These are phyloP conservation scores for Eretmochelys imbricata DNA, from an alignment of 2,113 vertebrate species.

Conservation along the genomic window DNA sequence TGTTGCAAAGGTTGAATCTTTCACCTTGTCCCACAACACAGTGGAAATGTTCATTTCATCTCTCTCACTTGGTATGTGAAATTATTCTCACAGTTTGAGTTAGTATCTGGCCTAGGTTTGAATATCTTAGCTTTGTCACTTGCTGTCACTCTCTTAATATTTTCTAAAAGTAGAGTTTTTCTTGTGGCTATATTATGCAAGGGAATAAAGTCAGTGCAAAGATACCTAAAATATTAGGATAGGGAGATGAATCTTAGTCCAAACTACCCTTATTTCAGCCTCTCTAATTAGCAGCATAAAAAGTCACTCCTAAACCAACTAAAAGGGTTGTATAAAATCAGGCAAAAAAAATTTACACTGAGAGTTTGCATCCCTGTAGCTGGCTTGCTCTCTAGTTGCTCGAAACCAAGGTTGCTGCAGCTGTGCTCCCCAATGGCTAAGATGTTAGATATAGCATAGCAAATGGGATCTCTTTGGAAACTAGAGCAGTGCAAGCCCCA, in stretches of 20 bases:
- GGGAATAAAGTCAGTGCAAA: not conserved
- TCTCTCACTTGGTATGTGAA: slow-evolving; percentile 42
- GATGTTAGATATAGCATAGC: not conserved
- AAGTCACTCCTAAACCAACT: not conserved
- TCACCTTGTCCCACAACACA: slow-evolving; percentile 52
- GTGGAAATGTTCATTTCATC: slow-evolving; percentile 32
- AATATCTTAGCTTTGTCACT: slow-evolving; percentile 24
- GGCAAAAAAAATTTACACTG: not conserved
- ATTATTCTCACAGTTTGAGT: slow-evolving; percentile 66
- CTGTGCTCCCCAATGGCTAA: fast-evolving
- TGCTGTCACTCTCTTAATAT: slow-evolving; percentile 21
- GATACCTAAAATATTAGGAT: not conserved
- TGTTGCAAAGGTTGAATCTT: slow-evolving; percentile 14
- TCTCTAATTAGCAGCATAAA: not conserved
- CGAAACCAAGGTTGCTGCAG: not conserved
- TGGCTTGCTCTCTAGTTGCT: not conserved
- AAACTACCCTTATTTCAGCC: not conserved
- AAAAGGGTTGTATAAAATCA: not conserved
- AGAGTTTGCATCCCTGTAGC: fast-evolving
- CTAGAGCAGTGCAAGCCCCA: not conserved
- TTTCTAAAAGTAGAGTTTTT: not conserved
- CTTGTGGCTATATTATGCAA: not conserved
- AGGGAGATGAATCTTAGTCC: not conserved
- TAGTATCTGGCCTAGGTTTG: not conserved
- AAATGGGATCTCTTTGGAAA: not conserved